Evolutionary conservation across 2,888 invertebrate species (phyloP).

Genomic region (Dicranocentrus wangi): DNA sequence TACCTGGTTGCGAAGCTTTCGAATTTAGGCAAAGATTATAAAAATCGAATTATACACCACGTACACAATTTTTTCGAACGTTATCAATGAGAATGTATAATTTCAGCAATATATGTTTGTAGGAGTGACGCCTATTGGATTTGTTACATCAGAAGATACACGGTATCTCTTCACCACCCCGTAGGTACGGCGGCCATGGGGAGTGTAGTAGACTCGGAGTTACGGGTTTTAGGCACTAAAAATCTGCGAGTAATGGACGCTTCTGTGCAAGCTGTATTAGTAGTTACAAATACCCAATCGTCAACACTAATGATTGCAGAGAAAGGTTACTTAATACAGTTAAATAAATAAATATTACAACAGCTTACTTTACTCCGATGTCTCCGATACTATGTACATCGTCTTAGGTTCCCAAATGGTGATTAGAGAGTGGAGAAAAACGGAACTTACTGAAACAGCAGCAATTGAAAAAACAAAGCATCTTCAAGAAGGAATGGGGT

Average conservation of each 20-base stretch:
- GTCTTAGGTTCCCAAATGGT: not conserved
- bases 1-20: slow-evolving; percentile 58
- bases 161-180: slow-evolving; percentile 31
- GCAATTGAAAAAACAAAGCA: not conserved
- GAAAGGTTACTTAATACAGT: slow-evolving; percentile 14
- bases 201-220: slow-evolving; percentile 26
- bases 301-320: slow-evolving; percentile 65
- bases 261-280: slow-evolving; percentile 40
- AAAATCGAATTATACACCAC: too few species aligned
- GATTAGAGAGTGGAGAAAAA: not conserved
- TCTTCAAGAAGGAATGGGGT: too few species aligned
- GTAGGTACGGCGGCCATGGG: slow-evolving; percentile 54
- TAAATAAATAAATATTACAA: not conserved
- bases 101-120: too few species aligned
- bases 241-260: slow-evolving; percentile 60
- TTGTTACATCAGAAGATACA: slow-evolving; percentile 30
- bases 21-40: not conserved
- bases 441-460: not conserved
- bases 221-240: slow-evolving; percentile 37
- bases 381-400: not conserved
- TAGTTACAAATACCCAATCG: slow-evolving; percentile 40
- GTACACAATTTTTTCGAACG: too few species aligned
- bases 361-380: not conserved
- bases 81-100: too few species aligned
- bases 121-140: slow-evolving; percentile 53